phyloP scores from a whole-genome alignment of 2,797 vertebrate genomes.

The Galagoides demidoff region DNA sequence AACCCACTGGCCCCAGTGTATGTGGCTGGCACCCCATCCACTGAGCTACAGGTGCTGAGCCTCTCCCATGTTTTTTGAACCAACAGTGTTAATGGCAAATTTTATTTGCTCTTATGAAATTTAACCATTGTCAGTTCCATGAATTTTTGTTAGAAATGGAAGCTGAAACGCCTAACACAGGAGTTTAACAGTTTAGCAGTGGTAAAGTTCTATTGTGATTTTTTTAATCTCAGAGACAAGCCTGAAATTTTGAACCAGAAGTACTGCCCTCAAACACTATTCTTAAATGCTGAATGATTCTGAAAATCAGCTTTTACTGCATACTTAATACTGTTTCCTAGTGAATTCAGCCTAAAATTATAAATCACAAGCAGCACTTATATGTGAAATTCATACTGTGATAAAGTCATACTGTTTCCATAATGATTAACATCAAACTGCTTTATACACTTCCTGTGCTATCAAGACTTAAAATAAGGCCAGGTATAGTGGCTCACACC shows the following conservation, averaged over 20 bases:
- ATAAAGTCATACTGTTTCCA: neutral
- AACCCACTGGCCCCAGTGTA: no score
- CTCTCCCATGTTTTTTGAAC: neutral
- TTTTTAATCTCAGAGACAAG: neutral
- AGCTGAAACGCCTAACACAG: slow-evolving; percentile 23
- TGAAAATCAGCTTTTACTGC: neutral
- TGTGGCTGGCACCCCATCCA: no score
- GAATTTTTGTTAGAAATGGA: neutral
- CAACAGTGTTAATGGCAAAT: neutral
- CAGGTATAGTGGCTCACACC: no score
- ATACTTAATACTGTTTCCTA: neutral
- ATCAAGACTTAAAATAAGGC: neutral
- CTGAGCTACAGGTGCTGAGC: no score
- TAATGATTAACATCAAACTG: neutral
- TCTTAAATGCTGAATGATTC: neutral
- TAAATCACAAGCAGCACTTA: neutral
- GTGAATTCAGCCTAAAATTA: slow-evolving; percentile 34
- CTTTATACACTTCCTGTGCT: neutral
- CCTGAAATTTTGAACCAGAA: neutral
- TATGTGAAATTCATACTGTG: neutral
- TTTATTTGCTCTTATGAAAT: neutral
- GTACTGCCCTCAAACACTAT: neutral
- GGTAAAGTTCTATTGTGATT: neutral
- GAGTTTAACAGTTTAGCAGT: neutral
- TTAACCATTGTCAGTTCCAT: neutral